phyloP scores from a whole-genome alignment of 1,140 invertebrate genomes.

The Chironomus tepperi region DNA sequence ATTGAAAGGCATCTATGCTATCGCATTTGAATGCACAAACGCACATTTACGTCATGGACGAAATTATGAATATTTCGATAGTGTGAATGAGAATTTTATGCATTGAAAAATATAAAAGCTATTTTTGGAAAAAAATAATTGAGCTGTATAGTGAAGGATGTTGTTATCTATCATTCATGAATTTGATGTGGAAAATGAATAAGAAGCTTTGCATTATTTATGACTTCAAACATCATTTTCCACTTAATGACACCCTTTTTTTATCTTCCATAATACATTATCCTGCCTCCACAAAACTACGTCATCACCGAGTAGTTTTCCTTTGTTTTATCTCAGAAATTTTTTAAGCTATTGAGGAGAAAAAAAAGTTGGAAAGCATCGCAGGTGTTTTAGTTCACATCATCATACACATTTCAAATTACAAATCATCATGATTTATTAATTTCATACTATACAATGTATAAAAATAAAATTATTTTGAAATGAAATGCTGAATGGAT shows the following conservation, averaged over 20 bases:
- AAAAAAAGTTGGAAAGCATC: background rate
- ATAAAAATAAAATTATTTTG: background rate
- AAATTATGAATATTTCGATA: too few species aligned
- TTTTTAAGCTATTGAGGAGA: background rate
- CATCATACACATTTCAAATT: background rate
- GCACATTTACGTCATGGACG: too few species aligned
- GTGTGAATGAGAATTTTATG: too few species aligned
- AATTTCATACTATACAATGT: background rate
- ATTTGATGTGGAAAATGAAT: background rate
- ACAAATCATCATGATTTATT: slow-evolving; percentile 14
- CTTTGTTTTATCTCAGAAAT: background rate
- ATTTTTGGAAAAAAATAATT: too few species aligned
- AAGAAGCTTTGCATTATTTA: background rate
- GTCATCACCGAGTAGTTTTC: background rate
- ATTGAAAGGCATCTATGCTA: too few species aligned
- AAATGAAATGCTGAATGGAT: too few species aligned
- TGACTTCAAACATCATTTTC: background rate
- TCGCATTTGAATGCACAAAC: too few species aligned
- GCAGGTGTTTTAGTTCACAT: background rate
- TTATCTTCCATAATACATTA: background rate
- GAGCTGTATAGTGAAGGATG: background rate
- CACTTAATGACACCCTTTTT: slow-evolving; percentile 6
- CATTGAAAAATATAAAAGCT: too few species aligned
- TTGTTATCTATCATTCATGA: background rate
- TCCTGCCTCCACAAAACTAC: background rate